Evolutionary conservation across 2,113 vertebrate species (phyloP), one percentile per base, ranked within the genome.

Genomic region (Theristicus caerulescens): DNA sequence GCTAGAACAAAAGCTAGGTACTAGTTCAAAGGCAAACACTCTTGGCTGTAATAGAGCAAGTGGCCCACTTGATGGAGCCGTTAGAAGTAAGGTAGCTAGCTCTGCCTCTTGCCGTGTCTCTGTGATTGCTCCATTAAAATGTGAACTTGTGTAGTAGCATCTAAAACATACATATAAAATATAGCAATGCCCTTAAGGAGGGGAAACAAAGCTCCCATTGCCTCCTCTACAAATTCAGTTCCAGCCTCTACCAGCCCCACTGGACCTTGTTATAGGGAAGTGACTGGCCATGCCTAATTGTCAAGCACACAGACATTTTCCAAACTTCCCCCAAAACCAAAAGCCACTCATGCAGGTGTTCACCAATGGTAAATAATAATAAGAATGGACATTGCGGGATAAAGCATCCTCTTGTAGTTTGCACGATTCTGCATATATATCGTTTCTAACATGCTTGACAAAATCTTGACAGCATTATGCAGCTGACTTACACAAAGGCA

Each of bases 1-100:
- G 47, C 69, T 82, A 21, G 59, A 78, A 22, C 10, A 42, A 38
- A 55, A 69, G 52, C 52, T 16, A 46, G 55, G 46, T 54, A 6
- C 24, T 36, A 15, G 24, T 38, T 87, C 16, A 59, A 49, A 71
- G 24, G 40, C 31, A 49, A 31, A 59, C 8, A 7, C 9, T 2
- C 9, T 64, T 34, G 16, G 49, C 40, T 95, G 95, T 52, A 93
- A 27, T 94, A 65, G 69, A 87, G 12, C 14, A 5, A 27, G 42
- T 34, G 62, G 11, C 18, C 95, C 96, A 64, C 91, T 85, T 91
- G 93, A 90, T 91, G 93, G 96, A 94, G 91, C 84, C 94, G 65
- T 27, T 16, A 94, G 81, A 93, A 95, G 18, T 14, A 27, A 91
- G 36, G 91, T 55, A 24, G 42, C 42, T 17, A 31, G 19, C 15